Evolutionary conservation across 2,113 vertebrate species (phyloP).

Genomic region (Antechinus stuartii): DNA sequence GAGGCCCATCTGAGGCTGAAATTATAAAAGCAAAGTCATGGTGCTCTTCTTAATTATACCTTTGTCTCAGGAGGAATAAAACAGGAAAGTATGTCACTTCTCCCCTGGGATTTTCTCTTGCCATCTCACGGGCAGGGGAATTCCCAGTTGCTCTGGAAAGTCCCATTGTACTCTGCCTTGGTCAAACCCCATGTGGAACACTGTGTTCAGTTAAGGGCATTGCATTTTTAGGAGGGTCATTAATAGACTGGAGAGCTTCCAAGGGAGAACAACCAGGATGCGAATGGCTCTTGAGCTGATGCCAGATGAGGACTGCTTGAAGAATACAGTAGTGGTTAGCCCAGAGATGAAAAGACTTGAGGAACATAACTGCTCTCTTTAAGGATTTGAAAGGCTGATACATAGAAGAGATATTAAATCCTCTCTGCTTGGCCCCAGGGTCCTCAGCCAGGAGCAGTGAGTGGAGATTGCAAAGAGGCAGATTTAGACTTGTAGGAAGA

Average conservation of each 20-base stretch:
- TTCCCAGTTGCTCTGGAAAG: neutral
- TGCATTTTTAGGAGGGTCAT: neutral
- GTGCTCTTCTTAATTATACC: neutral
- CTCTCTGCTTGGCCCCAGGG: neutral
- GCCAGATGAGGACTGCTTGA: neutral
- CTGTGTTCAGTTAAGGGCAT: neutral
- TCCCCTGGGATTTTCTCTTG: neutral
- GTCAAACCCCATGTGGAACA: neutral
- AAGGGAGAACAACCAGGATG: neutral
- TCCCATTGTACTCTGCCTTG: neutral
- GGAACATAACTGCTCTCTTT: neutral
- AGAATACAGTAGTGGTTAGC: neutral
- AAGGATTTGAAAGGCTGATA: neutral
- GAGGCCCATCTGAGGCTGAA: neutral
- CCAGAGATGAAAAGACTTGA: neutral
- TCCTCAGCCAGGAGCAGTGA: neutral
- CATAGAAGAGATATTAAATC: neutral
- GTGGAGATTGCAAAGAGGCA: neutral
- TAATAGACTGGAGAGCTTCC: neutral
- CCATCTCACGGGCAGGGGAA: neutral
- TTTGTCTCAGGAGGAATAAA: neutral
- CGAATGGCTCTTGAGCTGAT: neutral
- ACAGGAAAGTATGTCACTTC: neutral
- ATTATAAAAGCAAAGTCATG: neutral
- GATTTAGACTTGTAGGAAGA: neutral